Percentiles rank a stretch among this genome's conserved stretches.
Conservation (phyloP, 35 echinoderm and acorn worm genomes). For the Stichopus chloronotus region DNA sequence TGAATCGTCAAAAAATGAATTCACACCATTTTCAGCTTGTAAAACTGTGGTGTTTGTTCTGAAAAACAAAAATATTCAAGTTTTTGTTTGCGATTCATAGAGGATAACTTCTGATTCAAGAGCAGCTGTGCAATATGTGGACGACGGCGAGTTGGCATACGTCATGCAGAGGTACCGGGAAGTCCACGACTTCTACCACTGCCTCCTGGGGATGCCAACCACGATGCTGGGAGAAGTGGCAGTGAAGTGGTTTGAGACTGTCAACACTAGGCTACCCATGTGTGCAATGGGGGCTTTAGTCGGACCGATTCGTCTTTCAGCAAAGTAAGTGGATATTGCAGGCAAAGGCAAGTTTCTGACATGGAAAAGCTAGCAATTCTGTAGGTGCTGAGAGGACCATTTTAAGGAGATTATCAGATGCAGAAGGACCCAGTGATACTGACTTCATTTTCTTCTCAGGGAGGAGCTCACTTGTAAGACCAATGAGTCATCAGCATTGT, state of each 20-base stretch:
- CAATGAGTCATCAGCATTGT: too few relatives aligned
- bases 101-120: conserved; percentile 87
- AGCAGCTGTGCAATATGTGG: conserved; percentile 82
- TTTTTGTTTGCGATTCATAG: conserved; percentile 21
- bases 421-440: too few relatives aligned
- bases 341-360: neutral
- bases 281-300: conserved; percentile 81
- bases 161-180: conserved; percentile 96
- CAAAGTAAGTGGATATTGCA: conserved; percentile 25
- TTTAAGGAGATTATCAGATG: too few relatives aligned
- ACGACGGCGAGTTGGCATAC: conserved; percentile 83
- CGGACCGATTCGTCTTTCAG: conserved; percentile 72
- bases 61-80: too few relatives aligned
- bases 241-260: conserved; percentile 95
- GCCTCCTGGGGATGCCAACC: conserved; percentile 88
- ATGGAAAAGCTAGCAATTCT: neutral
- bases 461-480: too few relatives aligned
- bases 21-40: too few relatives aligned
- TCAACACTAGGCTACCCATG: conserved; percentile 94
- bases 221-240: conserved; percentile 91
- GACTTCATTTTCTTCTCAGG: too few relatives aligned
- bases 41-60: too few relatives aligned
- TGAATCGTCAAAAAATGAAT: too few relatives aligned
- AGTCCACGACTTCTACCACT: conserved; percentile 95
- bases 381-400: too few relatives aligned